These are phyloP conservation scores for Amblyteles armatorius DNA, from an alignment of 2,888 invertebrate genomes.

Conservation along the genomic window DNA sequence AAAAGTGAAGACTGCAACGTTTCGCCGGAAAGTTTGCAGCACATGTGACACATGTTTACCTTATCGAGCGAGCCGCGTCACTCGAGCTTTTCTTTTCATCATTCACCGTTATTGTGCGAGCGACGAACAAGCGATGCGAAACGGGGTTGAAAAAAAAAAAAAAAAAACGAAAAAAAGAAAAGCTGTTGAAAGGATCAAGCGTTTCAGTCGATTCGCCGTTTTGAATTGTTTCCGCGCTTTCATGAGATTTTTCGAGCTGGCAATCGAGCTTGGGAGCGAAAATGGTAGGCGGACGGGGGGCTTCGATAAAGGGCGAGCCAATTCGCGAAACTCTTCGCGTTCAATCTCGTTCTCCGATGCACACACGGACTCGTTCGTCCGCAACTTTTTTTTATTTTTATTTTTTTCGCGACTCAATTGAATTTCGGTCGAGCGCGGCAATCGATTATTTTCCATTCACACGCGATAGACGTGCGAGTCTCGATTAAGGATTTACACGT, in stretches of 20 bases:
- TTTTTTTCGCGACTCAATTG: conserved; percentile 4
- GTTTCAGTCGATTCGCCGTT: not conserved
- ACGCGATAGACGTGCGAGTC: not conserved
- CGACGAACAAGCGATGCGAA: conserved; percentile 29
- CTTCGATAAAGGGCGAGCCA: conserved; percentile 33
- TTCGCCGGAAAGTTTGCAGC: too few species aligned
- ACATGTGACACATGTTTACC: not conserved
- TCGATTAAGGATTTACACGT: conserved; percentile 1
- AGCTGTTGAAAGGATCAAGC: not conserved
- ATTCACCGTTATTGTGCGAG: conserved; percentile 10
- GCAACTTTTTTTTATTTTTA: conserved; percentile 5
- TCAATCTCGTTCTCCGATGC: conserved; percentile 1
- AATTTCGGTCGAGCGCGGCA: not conserved
- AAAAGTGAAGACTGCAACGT: not conserved
- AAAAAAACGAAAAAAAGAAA: not conserved
- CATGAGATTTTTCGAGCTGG: conserved; percentile 44
- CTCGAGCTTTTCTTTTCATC: not conserved
- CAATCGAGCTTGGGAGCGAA: conserved; percentile 9
- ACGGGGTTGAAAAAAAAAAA: not conserved
- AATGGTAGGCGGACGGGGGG: conserved; percentile 10
- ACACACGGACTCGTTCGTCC: conserved; percentile 14
- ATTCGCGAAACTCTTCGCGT: conserved; percentile 21
- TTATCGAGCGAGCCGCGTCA: not conserved
- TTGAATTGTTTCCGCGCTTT: conserved; percentile 8
- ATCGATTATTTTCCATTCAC: conserved; percentile 1